Evolutionary conservation across 2,113 vertebrate species (phyloP).

Genomic region (Microcebus jonahi): DNA sequence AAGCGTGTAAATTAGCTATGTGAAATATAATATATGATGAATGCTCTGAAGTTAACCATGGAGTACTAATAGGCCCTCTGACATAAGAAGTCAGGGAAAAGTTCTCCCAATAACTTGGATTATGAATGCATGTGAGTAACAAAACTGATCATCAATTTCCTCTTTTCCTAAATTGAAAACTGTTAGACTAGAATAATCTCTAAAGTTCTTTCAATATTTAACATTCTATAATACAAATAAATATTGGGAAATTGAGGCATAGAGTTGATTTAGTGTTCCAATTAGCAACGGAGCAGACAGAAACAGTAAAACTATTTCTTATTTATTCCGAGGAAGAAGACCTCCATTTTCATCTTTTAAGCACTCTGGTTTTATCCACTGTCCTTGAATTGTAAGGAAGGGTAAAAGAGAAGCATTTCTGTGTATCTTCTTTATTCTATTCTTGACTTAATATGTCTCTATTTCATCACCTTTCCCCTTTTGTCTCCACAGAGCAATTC

Average conservation of each 20-base stretch:
- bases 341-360: slow-evolving; percentile 11
- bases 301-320: neutral
- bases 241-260: neutral
- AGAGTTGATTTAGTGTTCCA: neutral
- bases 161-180: neutral
- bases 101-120: neutral
- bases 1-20: neutral
- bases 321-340: slow-evolving; percentile 6
- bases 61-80: neutral
- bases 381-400: slow-evolving; percentile 48
- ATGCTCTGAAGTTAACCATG: neutral
- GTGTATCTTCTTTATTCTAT: slow-evolving; percentile 12
- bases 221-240: neutral
- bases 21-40: neutral
- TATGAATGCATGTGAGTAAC: neutral
- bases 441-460: slow-evolving; percentile 48
- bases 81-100: neutral
- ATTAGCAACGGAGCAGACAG: neutral
- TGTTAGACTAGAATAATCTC: neutral
- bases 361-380: neutral
- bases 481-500: slow-evolving; percentile 20
- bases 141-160: neutral
- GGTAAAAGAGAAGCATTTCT: neutral
- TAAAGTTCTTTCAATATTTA: neutral
- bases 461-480: slow-evolving; percentile 39